Evolutionary conservation across 1,140 invertebrate genomes (phyloP), one percentile per base, ranked within the genome.

Genomic region (Drosophila hydei): DNA sequence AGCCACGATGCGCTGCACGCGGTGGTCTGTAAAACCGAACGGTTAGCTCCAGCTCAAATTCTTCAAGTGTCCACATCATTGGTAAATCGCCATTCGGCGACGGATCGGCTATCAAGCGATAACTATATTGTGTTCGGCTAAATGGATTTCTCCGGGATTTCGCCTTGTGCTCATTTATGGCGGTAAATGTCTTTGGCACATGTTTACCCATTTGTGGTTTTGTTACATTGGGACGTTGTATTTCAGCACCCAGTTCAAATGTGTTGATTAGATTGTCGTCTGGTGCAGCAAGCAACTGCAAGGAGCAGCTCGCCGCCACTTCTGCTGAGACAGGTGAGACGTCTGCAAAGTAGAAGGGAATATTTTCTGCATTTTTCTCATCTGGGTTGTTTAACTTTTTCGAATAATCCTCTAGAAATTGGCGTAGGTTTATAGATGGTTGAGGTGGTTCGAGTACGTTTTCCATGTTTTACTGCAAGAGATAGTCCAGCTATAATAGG

Each of bases 1-100:
- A 83, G 23, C 75, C 68, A 6, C 76, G 51, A 55, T 90, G 75
- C 16, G 76, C 58, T 9, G 80, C 90, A 6, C 75, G 62, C 3
- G 89, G 91, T 14, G 93, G 93, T 23, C 92, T 59, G 64, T 93
- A 93, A 11, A 93, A 45, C 12, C 92, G 91, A 6, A 93, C 76
- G 16, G 72, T 92, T 38, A 93, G 55, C 18, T 92, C 63, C 14
- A 92, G 62, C 47, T 87, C 81, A 21, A 61, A 81, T 33, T 77
- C 40, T 2, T 81, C 74, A 4, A 58, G 4, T 71, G 79, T 16
- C 38, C 23, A 27, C 23, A 30, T 21, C 8, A 9, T 33, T 40
- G 16, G 2, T 1, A 43, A 36, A 19, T 47, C 52, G 1, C 1
- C 25, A 0, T 30, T 42, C 6, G 16, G 7, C 3, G 11, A 1